phyloP scores from a whole-genome alignment of 2,888 invertebrate genomes.

The Drepana falcataria region DNA sequence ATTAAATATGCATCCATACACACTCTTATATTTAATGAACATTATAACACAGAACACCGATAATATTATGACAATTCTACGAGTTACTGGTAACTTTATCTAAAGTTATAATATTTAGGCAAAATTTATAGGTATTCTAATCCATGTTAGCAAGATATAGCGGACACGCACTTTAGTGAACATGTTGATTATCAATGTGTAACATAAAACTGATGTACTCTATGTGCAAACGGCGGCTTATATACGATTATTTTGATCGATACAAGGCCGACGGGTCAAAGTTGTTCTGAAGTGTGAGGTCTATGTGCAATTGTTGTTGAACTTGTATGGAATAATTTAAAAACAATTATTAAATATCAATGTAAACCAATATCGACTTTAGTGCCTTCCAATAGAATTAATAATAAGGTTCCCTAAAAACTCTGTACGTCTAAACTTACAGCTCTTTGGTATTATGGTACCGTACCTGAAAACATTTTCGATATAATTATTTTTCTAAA shows the following conservation, averaged over 20 bases:
- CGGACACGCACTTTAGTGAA: constrained; percentile 59
- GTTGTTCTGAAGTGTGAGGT: constrained; percentile 23
- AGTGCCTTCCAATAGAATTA: too few relatives aligned
- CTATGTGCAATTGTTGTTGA: constrained; percentile 1
- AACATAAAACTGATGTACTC: constrained; percentile 46
- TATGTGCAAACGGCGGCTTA: constrained; percentile 35
- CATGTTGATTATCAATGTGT: constrained; percentile 45
- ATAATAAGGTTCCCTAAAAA: too few relatives aligned
- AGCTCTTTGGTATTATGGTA: too few relatives aligned
- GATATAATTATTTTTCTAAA: too few relatives aligned
- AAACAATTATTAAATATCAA: too few relatives aligned
- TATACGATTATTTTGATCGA: constrained; percentile 48
- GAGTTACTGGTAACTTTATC: neutral
- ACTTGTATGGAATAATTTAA: neutral
- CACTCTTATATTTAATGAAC: constrained; percentile 11
- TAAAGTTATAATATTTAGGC: too few relatives aligned
- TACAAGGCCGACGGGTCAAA: constrained; percentile 56
- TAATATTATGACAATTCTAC: neutral
- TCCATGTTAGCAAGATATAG: neutral
- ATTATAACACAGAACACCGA: constrained; percentile 2
- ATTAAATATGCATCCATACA: neutral
- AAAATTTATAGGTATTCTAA: too few relatives aligned
- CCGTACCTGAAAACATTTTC: too few relatives aligned
- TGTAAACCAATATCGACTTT: too few relatives aligned
- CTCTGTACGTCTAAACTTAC: too few relatives aligned